These are phyloP conservation scores for Lophius piscatorius DNA, from an alignment of 2,113 vertebrate species.

Conservation along the genomic window DNA sequence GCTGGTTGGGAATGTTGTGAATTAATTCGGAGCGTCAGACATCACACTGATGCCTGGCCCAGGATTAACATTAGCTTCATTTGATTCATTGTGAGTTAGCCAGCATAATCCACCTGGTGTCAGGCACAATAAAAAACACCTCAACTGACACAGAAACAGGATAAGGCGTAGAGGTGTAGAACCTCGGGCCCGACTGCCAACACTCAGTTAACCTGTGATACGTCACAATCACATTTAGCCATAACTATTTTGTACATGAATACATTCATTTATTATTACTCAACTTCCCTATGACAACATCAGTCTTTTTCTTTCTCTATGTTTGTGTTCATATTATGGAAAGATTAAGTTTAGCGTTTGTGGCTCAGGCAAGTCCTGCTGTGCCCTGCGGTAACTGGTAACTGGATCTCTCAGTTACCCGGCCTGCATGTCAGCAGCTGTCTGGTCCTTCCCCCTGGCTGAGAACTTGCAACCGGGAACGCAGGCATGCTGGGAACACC, in stretches of 20 bases:
- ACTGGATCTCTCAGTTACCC: conserved; percentile 20
- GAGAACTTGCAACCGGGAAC: conserved; percentile 48
- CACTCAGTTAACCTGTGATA: conserved; percentile 51
- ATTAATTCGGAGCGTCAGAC: conserved; percentile 76
- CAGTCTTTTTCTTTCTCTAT: neutral
- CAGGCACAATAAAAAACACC: conserved; percentile 75
- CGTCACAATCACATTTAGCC: conserved; percentile 54
- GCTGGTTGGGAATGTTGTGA: conserved; percentile 71
- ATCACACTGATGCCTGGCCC: conserved; percentile 68
- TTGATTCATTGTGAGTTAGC: conserved; percentile 73
- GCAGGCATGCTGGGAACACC: conserved; percentile 63
- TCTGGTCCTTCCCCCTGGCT: conserved; percentile 46
- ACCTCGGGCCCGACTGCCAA: conserved; percentile 42
- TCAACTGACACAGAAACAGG: conserved; percentile 64
- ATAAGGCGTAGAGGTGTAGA: conserved; percentile 60
- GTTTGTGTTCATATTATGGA: neutral
- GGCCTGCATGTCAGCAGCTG: conserved; percentile 35
- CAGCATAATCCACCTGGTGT: conserved; percentile 78
- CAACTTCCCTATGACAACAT: neutral
- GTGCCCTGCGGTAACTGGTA: conserved; percentile 22
- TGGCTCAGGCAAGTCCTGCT: conserved; percentile 9
- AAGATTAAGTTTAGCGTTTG: conserved; percentile 4
- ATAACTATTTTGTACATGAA: neutral
- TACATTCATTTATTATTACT: neutral
- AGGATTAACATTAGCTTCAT: conserved; percentile 77